Conservation (phyloP, 2,113 vertebrate genomes). For the Sinocyclocheilus maitianheensis region DNA sequence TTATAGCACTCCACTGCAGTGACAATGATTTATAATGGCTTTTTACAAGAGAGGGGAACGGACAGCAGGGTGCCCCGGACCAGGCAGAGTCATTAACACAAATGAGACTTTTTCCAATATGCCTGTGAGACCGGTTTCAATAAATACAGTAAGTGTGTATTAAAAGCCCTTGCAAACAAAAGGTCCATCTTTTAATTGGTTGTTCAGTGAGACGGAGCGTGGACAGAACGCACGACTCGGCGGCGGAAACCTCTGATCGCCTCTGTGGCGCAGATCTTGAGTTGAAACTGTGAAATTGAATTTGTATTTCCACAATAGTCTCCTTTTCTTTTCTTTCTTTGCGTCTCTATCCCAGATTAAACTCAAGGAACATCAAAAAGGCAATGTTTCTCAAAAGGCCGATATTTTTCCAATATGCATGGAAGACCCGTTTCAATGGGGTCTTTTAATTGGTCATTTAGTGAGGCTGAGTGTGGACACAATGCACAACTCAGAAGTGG, state of each 20-base stretch:
- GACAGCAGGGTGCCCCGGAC: slow-evolving; percentile 40
- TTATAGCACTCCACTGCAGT: slow-evolving; percentile 36
- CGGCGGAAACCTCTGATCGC: neutral
- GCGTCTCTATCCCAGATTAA: neutral
- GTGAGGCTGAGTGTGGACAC: neutral
- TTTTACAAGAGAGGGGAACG: slow-evolving; percentile 38
- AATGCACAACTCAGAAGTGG: too few species aligned
- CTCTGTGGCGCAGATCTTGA: neutral
- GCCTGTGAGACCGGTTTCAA: slow-evolving; percentile 40
- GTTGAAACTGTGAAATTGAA: slow-evolving; percentile 42
- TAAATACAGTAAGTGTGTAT: slow-evolving; percentile 39
- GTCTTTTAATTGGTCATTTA: slow-evolving; percentile 4
- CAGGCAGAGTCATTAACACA: slow-evolving; percentile 53
- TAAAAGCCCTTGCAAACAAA: slow-evolving; percentile 28
- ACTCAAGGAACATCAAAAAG: neutral
- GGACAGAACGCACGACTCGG: neutral
- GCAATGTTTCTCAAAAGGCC: neutral
- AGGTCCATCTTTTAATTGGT: slow-evolving; percentile 23
- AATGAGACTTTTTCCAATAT: slow-evolving; percentile 53
- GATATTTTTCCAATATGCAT: slow-evolving; percentile 3
- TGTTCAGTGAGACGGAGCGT: neutral
- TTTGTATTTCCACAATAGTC: neutral
- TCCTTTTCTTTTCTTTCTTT: neutral
- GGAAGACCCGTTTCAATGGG: too few species aligned
- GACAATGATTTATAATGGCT: slow-evolving; percentile 59